Conservation (phyloP, 2,113 vertebrate genomes). For the Notechis scutatus region DNA sequence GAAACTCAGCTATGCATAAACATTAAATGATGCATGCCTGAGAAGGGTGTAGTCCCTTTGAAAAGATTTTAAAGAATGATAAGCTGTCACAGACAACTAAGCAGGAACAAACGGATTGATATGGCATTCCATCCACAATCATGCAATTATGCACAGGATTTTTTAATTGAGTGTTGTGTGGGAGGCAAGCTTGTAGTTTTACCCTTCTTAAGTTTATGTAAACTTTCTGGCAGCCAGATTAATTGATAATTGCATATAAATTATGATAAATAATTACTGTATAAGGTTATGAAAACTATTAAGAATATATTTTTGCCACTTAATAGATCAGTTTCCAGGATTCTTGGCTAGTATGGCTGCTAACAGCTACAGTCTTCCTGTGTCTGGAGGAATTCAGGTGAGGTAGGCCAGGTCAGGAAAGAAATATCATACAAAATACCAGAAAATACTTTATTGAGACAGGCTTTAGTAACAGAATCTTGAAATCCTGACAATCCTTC, state of each 20-base stretch:
- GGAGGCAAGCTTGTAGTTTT: background rate
- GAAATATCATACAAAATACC: background rate
- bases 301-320: background rate
- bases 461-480: background rate
- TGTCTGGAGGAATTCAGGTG: background rate
- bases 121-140: background rate
- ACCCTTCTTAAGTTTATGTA: background rate
- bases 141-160: background rate
- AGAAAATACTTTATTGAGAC: background rate
- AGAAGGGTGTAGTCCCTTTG: constrained; percentile 3
- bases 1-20: background rate
- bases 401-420: background rate
- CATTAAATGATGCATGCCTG: background rate
- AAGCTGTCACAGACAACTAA: background rate
- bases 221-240: background rate
- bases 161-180: background rate
- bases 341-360: background rate
- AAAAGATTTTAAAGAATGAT: background rate
- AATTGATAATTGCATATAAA: background rate
- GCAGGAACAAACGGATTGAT: background rate
- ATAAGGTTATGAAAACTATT: background rate
- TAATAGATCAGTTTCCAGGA: background rate
- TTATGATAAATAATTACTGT: background rate
- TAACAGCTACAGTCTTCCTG: background rate
- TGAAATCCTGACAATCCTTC: background rate